These are phyloP conservation scores for Mimachlamys varia DNA, from an alignment of 2,888 invertebrate species.

Conservation along the genomic window DNA sequence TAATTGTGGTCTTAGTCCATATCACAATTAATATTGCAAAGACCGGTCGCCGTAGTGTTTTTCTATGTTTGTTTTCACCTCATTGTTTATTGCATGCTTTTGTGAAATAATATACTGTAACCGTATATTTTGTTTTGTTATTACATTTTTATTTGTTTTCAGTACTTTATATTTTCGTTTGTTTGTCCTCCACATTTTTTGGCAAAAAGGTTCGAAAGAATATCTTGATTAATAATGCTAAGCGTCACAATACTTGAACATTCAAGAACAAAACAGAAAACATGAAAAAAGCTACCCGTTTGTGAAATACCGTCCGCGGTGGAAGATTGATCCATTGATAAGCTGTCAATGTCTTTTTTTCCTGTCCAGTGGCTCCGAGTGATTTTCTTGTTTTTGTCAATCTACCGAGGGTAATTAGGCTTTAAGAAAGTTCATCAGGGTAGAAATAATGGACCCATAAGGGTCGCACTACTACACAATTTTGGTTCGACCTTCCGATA, in stretches of 20 bases:
- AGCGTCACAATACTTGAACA: neutral
- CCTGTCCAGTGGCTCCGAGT: conserved; percentile 10
- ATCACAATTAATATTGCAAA: too few species aligned
- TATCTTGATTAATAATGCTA: neutral
- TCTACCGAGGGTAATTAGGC: neutral
- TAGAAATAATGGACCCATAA: neutral
- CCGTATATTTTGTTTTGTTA: too few species aligned
- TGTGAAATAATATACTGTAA: too few species aligned
- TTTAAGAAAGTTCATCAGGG: conserved; percentile 34
- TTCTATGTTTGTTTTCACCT: too few species aligned
- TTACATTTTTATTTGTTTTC: too few species aligned
- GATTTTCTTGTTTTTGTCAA: conserved; percentile 22
- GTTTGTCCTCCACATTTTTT: too few species aligned
- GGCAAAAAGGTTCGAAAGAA: too few species aligned
- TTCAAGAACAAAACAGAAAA: neutral
- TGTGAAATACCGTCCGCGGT: neutral
- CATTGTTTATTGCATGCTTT: too few species aligned
- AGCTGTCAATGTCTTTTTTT: conserved; percentile 18
- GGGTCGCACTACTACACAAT: conserved; percentile 24
- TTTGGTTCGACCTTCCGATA: neutral
- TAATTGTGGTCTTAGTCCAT: too few species aligned
- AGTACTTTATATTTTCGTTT: too few species aligned
- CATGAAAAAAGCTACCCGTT: neutral
- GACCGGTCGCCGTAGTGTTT: too few species aligned
- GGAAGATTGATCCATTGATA: neutral